phyloP scores from a whole-genome alignment of 2,113 vertebrate genomes.

The Tilapia sparmanii region DNA sequence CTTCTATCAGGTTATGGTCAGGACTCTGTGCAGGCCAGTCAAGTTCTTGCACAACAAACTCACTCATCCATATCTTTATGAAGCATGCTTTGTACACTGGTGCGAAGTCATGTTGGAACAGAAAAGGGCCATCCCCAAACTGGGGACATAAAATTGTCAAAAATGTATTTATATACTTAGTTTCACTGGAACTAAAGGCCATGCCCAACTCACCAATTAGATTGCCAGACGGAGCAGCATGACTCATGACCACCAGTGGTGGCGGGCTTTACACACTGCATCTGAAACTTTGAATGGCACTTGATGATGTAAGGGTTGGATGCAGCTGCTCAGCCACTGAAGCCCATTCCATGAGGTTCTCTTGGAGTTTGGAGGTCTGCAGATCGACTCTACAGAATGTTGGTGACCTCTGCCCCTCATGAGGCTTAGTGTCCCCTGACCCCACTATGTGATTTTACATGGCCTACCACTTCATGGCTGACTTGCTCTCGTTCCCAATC shows the following conservation, averaged over 20 bases:
- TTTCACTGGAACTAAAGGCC: background rate
- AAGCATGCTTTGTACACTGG: background rate
- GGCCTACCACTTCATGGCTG: background rate
- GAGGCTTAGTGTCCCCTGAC: background rate
- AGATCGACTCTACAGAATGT: background rate
- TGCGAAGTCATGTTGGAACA: background rate
- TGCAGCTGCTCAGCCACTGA: background rate
- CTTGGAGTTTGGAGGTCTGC: background rate
- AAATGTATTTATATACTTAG: background rate
- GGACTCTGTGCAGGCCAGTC: background rate
- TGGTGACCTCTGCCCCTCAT: background rate
- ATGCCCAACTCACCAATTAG: background rate
- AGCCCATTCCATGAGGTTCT: background rate
- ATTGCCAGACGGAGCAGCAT: background rate
- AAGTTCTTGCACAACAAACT: background rate
- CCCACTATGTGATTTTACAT: background rate
- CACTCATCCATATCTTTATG: background rate
- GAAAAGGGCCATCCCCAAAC: background rate
- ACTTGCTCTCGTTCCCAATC: background rate
- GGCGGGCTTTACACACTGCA: background rate
- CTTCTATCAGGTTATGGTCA: background rate
- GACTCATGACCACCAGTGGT: background rate
- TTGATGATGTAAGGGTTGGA: background rate
- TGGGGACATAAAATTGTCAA: background rate
- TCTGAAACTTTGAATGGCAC: background rate